Base-by-base conservation (phyloP, 2,888 invertebrate species). In the Choristoneura rosaceana region DNA sequence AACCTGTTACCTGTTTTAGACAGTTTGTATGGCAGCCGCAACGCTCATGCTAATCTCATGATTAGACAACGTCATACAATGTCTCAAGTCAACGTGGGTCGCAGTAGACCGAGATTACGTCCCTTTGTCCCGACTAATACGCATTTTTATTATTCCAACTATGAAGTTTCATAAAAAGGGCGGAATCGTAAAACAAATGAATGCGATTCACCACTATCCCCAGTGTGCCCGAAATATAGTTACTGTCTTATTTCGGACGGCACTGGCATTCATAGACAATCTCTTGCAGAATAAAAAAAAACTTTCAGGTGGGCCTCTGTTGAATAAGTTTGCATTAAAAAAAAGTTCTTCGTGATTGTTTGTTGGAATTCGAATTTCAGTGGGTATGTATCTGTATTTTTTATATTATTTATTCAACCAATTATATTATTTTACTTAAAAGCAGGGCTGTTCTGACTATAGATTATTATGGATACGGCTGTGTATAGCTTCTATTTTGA, bases 31-130 rank as follows among this genome's bases (percentile, higher is more conserved):
- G 71, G 58, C 10, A 62, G 58, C 67, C 67, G 55, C 38, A n/a
- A 8, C 50, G 34, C 9, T 25, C 62, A 63, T 62, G 67, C 45
- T 71, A 71, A 71, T 71, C 67, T 58, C 62, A 61, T 62, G 80
- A 83, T 83, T 81, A 80, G 79, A 79, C 76, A 79, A 79, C 80
- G 81, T 80, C 77, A 78, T 79, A 77, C 79, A 75, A 76, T 77
- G 77, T 77, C 79, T 81, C 67, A 74, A 80, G 79, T 79, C 78
- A 43, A n/a, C 70, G 55, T 45, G 55, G 62, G 65, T n/a, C 25
- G n/a, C 45, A 2, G 62, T n/a, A 71, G 38, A 52, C 43, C 10
- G 55, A 58, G 67, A 71, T 71, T 71, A 58, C 67, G 52, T 69
- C 68, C 41, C 34, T 25, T 43, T 25, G 71, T 34, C 62, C 47